phyloP scores from a whole-genome alignment of 1,140 invertebrate species.

The Drosophila equinoxialis region DNA sequence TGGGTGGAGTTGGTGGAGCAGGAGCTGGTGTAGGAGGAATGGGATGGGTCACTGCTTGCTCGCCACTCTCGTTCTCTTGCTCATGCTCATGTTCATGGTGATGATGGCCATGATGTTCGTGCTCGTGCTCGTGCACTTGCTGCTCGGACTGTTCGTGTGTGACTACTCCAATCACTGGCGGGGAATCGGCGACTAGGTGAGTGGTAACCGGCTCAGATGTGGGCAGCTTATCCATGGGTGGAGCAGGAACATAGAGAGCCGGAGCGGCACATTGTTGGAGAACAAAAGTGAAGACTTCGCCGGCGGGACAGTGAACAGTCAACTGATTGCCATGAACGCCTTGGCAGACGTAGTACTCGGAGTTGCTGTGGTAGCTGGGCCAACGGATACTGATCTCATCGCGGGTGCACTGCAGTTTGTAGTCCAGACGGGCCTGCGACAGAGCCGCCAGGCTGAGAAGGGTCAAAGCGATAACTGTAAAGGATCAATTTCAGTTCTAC shows the following conservation, averaged over 20 bases:
- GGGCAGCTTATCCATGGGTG: slow-evolving; percentile 59
- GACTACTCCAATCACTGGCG: slow-evolving; percentile 40
- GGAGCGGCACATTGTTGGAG: slow-evolving; percentile 66
- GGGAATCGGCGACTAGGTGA: slow-evolving; percentile 43
- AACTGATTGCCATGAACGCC: slow-evolving; percentile 52
- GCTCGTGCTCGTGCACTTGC: slow-evolving; percentile 4
- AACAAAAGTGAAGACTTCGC: slow-evolving; percentile 78
- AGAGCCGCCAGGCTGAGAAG: slow-evolving; percentile 62
- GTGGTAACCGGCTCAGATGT: slow-evolving; percentile 55
- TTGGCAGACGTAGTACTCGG: slow-evolving; percentile 73
- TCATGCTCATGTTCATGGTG: slow-evolving; percentile 33
- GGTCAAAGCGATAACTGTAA: slow-evolving; percentile 61
- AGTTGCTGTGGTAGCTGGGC: slow-evolving; percentile 78
- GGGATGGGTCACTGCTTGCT: slow-evolving; percentile 34
- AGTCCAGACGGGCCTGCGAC: slow-evolving; percentile 60
- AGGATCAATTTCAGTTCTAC: background rate
- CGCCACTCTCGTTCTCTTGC: slow-evolving; percentile 31
- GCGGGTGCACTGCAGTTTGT: slow-evolving; percentile 64
- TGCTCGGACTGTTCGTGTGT: background rate
- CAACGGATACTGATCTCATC: slow-evolving; percentile 75
- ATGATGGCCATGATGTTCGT: slow-evolving; percentile 3
- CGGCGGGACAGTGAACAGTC: slow-evolving; percentile 62
- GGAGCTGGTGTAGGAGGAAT: slow-evolving; percentile 63
- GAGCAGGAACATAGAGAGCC: slow-evolving; percentile 67
- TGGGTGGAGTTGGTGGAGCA: slow-evolving; percentile 61